Base-by-base conservation (phyloP, 2,888 invertebrate genomes). In the Formica aserva region DNA sequence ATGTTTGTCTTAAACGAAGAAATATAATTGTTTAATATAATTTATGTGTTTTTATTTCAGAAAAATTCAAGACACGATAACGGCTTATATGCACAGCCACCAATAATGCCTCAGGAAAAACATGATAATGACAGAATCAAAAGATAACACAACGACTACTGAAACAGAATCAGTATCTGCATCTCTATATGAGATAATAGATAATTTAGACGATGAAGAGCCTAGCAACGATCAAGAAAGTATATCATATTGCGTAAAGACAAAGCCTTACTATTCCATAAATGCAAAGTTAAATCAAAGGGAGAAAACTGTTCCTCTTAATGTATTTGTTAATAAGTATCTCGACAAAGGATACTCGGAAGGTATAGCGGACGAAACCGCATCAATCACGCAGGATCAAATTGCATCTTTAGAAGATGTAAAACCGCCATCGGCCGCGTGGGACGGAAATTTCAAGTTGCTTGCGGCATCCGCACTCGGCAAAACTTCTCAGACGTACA, bases 211-310 rank as follows among this genome's bases (percentile, higher is more conserved):
- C 15, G 94, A 94, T 74, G 93, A 92, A 41, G 94, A 94, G 74
- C 90, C 93, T 11, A 92, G 91, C 13, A 92, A 92, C 41, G 94
- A 93, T 65, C 92, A 92, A 63, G 91, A 91, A 55, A 93, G 90
- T 78, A 92, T 93, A 76, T 90, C 94, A 2, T 94, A 93, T 84
- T 94, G 94, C 71, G 94, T 94, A 18, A 94, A 94, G 84, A 94
- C 94, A 9, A 94, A 94, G 55, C 94, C 94, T 1, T 94, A 94
- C 81, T 94, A 94, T 82, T 94, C 94, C 15, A 94, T 94, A 90
- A 94, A 94, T 60, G 94, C 94, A 0, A 94, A 94, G 69, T 84
- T 94, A 62, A 94, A 93, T 78, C 94, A 94, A 74, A 91, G 93
- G 74, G 94, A 94, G 82, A 94, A 91, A 76, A 90, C 92, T 63